Evolutionary conservation across 2,113 vertebrate species (phyloP).

Genomic region (Nibea coibor): DNA sequence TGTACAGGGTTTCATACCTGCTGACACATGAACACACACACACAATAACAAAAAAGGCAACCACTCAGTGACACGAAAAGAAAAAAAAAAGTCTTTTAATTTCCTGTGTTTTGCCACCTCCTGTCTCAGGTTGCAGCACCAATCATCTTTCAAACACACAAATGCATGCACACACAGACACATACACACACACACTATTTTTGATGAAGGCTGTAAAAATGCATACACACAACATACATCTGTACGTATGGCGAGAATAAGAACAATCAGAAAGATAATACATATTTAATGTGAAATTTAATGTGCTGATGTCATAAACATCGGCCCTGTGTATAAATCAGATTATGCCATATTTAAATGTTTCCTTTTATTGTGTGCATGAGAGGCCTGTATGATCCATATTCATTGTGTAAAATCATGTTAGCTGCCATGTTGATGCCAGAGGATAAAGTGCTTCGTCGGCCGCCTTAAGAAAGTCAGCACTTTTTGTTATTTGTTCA

Average conservation of each 20-base stretch:
- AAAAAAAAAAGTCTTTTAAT: background rate
- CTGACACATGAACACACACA: background rate
- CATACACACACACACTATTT: background rate
- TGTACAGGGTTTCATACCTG: background rate
- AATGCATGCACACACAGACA: background rate
- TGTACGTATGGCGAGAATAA: background rate
- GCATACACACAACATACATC: background rate
- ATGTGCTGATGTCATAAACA: background rate
- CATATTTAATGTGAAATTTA: background rate
- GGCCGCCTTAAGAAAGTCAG: conserved; percentile 63
- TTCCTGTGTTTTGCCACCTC: conserved; percentile 11
- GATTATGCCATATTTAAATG: background rate
- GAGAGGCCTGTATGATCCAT: conserved; percentile 28
- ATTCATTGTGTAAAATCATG: conserved; percentile 43
- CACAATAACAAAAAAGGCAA: background rate
- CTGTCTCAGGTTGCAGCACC: background rate
- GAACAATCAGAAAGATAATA: background rate
- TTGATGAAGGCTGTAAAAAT: background rate
- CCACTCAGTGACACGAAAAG: background rate
- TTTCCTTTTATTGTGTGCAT: background rate
- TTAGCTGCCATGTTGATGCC: conserved; percentile 62
- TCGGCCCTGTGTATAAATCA: background rate
- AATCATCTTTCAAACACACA: background rate
- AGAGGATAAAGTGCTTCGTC: conserved; percentile 65
- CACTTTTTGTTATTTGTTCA: conserved; percentile 75